These are phyloP conservation scores for Merluccius polli DNA, from an alignment of 2,797 vertebrate species.

Conservation along the genomic window DNA sequence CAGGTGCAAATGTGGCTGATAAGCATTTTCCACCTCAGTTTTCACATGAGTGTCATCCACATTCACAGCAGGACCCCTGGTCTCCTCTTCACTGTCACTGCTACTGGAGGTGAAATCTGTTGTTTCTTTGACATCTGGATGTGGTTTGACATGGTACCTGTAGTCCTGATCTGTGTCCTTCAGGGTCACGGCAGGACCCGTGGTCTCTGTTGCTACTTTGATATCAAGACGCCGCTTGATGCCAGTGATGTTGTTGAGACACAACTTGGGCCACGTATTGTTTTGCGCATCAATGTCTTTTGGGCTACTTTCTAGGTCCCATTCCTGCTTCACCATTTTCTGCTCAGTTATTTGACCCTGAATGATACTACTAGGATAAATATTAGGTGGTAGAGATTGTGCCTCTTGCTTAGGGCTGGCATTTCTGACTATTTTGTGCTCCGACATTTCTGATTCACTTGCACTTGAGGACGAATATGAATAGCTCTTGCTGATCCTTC, in stretches of 20 bases:
- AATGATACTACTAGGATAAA: too few relatives aligned
- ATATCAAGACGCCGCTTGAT: background rate
- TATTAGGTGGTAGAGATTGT: too few relatives aligned
- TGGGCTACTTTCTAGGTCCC: too few relatives aligned
- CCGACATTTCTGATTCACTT: too few relatives aligned
- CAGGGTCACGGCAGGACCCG: background rate
- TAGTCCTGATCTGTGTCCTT: background rate
- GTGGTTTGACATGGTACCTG: background rate
- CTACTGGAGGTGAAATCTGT: background rate
- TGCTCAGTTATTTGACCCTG: too few relatives aligned
- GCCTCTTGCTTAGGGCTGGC: too few relatives aligned
- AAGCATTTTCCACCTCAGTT: background rate
- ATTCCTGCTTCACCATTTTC: too few relatives aligned
- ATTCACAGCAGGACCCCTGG: background rate
- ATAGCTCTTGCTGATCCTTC: background rate
- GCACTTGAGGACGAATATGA: too few relatives aligned
- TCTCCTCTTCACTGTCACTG: conserved; percentile 2
- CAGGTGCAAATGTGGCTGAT: background rate
- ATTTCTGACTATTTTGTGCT: too few relatives aligned
- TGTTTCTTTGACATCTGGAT: background rate
- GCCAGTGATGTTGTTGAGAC: background rate
- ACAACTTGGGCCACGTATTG: background rate
- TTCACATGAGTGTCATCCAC: background rate
- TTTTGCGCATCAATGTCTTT: background rate
- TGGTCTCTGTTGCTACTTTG: background rate